Evolutionary conservation across 2,113 vertebrate species (phyloP).

Genomic region (Vimba vimba): DNA sequence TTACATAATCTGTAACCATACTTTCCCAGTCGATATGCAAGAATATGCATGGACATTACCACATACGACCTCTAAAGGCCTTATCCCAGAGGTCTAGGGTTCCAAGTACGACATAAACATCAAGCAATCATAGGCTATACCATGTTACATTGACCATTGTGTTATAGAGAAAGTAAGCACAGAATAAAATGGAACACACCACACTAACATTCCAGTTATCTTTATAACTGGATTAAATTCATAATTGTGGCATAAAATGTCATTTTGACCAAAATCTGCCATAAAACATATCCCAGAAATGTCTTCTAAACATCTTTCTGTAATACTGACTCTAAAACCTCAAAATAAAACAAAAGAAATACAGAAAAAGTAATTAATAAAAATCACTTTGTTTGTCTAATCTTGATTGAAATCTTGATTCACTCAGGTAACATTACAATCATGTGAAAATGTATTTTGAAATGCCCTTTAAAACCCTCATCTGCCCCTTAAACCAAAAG

Average conservation of each 20-base stretch:
- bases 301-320: neutral
- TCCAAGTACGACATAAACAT: no score
- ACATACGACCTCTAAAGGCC: neutral
- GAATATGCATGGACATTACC: neutral
- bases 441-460: neutral
- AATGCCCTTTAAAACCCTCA: neutral
- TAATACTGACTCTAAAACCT: neutral
- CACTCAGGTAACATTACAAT: neutral
- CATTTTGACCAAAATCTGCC: neutral
- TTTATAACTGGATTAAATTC: neutral
- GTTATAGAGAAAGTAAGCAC: neutral
- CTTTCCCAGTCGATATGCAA: neutral
- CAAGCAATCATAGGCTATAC: neutral
- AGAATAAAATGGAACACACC: neutral
- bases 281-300: neutral
- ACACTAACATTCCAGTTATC: neutral
- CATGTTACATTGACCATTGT: neutral
- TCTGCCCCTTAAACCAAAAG: neutral
- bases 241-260: neutral
- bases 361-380: neutral
- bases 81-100: no score
- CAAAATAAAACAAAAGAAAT: neutral
- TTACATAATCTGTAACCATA: neutral
- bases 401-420: neutral
- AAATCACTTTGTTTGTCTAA: neutral